phyloP scores from a whole-genome alignment of 2,797 vertebrate species.

The Prunella strophiata region DNA sequence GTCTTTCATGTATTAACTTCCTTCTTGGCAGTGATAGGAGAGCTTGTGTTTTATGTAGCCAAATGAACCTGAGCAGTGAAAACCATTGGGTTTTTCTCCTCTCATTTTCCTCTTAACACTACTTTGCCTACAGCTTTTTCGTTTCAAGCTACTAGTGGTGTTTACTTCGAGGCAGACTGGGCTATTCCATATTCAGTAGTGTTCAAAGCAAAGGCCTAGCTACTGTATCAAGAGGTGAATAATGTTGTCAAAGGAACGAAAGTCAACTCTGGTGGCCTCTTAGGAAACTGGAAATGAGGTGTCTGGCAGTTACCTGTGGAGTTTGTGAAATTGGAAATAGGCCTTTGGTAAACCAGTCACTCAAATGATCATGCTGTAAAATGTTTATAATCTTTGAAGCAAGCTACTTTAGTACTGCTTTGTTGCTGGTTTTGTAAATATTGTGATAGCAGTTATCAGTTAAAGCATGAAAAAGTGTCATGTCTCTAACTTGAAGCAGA shows the following conservation, averaged over 20 bases:
- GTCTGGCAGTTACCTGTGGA: background rate
- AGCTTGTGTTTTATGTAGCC: background rate
- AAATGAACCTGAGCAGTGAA: background rate
- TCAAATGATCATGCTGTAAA: background rate
- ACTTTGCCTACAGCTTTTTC: constrained; percentile 5
- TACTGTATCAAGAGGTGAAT: background rate
- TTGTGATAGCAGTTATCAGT: background rate
- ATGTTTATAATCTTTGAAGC: background rate
- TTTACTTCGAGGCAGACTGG: constrained; percentile 9
- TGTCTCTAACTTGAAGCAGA: background rate
- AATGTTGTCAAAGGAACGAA: background rate
- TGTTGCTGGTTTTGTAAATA: background rate
- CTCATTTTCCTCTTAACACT: background rate
- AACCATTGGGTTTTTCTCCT: background rate
- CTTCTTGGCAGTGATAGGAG: background rate
- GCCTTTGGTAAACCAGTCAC: background rate
- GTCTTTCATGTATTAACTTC: background rate
- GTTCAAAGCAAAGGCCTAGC: background rate
- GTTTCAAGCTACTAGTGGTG: constrained; percentile 9
- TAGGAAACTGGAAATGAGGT: background rate
- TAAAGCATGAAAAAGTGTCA: background rate
- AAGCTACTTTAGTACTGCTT: background rate
- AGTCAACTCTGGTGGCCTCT: background rate
- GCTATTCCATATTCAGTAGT: constrained; percentile 10
- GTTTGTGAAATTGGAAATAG: background rate